Percentiles rank a stretch among this genome's conserved stretches.
Evolutionary conservation across 2,888 invertebrate species (phyloP).

Genomic region (Eueremaeus valkanovi): DNA sequence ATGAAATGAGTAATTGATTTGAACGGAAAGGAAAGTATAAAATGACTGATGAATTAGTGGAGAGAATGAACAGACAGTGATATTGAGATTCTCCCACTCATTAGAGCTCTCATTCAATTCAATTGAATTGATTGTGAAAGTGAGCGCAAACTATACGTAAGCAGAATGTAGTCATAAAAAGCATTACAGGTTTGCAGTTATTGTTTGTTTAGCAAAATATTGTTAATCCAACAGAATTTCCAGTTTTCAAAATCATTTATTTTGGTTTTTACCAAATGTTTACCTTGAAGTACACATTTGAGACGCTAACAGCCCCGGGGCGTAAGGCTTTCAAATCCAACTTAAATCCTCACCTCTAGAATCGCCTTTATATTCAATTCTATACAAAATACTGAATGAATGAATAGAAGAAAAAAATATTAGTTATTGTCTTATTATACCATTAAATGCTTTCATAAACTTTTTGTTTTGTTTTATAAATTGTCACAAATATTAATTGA

Average conservation of each 20-base stretch:
- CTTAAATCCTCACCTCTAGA: neutral
- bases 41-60: neutral
- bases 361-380: too few relatives aligned
- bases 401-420: too few relatives aligned
- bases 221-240: conserved; percentile 28
- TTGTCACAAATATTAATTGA: too few relatives aligned
- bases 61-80: neutral
- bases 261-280: conserved; percentile 7
- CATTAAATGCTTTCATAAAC: too few relatives aligned
- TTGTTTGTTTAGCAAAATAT: conserved; percentile 5
- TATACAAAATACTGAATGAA: too few relatives aligned
- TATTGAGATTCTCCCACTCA: conserved; percentile 14
- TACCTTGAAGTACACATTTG: conserved; percentile 18
- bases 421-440: too few relatives aligned
- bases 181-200: conserved; percentile 12
- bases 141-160: neutral
- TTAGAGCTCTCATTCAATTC: neutral
- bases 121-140: neutral
- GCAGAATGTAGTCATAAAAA: neutral
- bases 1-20: too few relatives aligned
- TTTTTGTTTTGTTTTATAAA: too few relatives aligned
- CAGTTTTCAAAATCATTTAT: conserved; percentile 18
- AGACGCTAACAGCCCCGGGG: conserved; percentile 1
- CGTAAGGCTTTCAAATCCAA: neutral
- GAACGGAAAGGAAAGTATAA: too few relatives aligned